phyloP scores from a whole-genome alignment of 2,888 invertebrate genomes.

The Drosophila kuntzei region DNA sequence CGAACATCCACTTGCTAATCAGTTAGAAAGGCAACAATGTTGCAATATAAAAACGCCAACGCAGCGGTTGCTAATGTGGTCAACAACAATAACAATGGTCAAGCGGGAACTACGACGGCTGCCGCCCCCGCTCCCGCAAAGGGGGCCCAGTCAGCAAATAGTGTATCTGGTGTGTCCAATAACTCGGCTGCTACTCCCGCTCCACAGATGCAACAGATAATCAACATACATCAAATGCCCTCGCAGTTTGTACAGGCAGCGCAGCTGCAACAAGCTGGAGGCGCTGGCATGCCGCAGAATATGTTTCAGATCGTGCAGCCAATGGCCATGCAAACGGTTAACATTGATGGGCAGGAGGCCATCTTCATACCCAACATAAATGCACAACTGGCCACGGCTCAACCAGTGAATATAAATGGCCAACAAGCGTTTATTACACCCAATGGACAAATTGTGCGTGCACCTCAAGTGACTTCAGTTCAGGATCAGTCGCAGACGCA shows the following conservation, averaged over 20 bases:
- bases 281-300: constrained; percentile 76
- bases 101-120: constrained; percentile 12
- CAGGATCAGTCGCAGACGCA: constrained; percentile 88
- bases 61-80: constrained; percentile 45
- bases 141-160: constrained; percentile 52
- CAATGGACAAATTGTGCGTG: constrained; percentile 91
- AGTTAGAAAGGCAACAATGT: constrained; percentile 57
- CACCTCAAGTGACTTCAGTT: constrained; percentile 87
- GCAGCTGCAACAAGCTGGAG: constrained; percentile 40
- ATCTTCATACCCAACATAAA: constrained; percentile 94
- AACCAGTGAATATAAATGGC: constrained; percentile 86
- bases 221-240: constrained; percentile 81
- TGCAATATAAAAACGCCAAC: constrained; percentile 77
- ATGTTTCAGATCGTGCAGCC: constrained; percentile 88
- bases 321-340: constrained; percentile 92
- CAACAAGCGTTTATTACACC: constrained; percentile 87
- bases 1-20: constrained; percentile 5
- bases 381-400: constrained; percentile 84
- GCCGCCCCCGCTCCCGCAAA: constrained; percentile 60
- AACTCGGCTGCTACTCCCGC: constrained; percentile 45
- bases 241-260: constrained; percentile 73
- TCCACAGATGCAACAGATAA: constrained; percentile 80
- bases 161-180: constrained; percentile 35
- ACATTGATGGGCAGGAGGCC: constrained; percentile 96
- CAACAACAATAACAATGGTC: constrained; percentile 45